A percentile compares a stretch with the other conserved stretches of the same genome.
Evolutionary conservation across 2,797 vertebrate species (phyloP).

Genomic region (Amblyopsis hoosieri): DNA sequence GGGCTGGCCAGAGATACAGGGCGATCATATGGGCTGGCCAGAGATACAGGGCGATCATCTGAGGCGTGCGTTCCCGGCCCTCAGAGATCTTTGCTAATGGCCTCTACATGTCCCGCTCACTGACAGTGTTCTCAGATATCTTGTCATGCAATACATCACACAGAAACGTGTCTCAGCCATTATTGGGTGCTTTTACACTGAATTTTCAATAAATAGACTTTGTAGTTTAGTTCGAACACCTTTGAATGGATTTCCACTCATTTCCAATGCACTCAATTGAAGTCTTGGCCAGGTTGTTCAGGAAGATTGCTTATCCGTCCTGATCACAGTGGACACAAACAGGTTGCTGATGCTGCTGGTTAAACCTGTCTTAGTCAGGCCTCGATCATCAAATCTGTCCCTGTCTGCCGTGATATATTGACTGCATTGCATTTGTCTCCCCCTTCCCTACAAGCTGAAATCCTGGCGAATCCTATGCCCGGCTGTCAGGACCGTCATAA

Average conservation of each 20-base stretch:
- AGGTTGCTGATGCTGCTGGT: slow-evolving; percentile 75
- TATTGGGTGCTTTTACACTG: too few relatives aligned
- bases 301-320: slow-evolving; percentile 76
- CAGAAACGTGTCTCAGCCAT: neutral
- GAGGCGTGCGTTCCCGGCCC: slow-evolving; percentile 19
- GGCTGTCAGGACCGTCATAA: slow-evolving; percentile 64
- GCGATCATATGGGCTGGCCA: slow-evolving; percentile 19
- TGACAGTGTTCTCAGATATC: slow-evolving; percentile 17
- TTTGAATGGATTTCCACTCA: slow-evolving; percentile 52
- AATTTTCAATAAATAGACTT: too few relatives aligned
- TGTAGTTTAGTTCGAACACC: slow-evolving; percentile 7
- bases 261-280: slow-evolving; percentile 45
- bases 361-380: slow-evolving; percentile 64
- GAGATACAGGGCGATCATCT: slow-evolving; percentile 10
- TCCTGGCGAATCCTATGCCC: slow-evolving; percentile 57
- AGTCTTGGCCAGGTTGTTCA: slow-evolving; percentile 33
- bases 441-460: slow-evolving; percentile 51
- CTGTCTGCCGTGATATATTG: slow-evolving; percentile 70
- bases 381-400: slow-evolving; percentile 68
- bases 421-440: slow-evolving; percentile 59
- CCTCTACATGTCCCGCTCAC: slow-evolving; percentile 23
- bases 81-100: slow-evolving; percentile 22
- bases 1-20: slow-evolving; percentile 12
- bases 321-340: slow-evolving; percentile 69
- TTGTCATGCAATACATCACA: neutral